These are phyloP conservation scores for Dioctria linearis DNA, from an alignment of 2,888 invertebrate genomes.

Conservation along the genomic window DNA sequence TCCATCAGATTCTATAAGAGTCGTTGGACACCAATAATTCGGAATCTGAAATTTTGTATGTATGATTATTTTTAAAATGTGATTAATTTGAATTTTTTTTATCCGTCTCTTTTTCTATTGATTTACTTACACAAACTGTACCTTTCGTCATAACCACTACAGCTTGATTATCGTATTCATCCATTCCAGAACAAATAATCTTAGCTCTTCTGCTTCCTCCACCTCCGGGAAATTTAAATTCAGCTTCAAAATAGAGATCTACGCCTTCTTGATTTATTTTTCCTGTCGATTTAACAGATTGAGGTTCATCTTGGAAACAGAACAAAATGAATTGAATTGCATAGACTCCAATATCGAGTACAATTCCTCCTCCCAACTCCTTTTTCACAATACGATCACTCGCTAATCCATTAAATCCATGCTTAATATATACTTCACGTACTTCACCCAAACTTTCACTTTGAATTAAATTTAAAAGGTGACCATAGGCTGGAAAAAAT, in stretches of 20 bases:
- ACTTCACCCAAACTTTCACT: constrained; percentile 78
- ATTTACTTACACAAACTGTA: constrained; percentile 62
- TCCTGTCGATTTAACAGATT: constrained; percentile 77
- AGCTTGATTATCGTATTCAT: constrained; percentile 62
- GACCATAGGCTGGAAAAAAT: constrained; percentile 81
- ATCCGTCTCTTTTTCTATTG: neutral
- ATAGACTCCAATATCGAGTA: constrained; percentile 84
- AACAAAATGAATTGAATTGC: constrained; percentile 79
- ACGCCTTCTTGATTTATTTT: constrained; percentile 79
- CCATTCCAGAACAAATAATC: constrained; percentile 63
- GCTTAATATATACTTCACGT: constrained; percentile 76
- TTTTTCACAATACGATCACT: constrained; percentile 75
- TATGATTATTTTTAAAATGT: neutral
- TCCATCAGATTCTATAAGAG: constrained; percentile 74
- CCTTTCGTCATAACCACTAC: constrained; percentile 63
- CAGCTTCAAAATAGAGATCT: constrained; percentile 72
- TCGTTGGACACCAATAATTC: constrained; percentile 81
- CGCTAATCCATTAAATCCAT: constrained; percentile 76
- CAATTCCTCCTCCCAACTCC: constrained; percentile 81
- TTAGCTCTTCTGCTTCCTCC: constrained; percentile 60
- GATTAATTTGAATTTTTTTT: neutral
- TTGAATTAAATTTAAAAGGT: constrained; percentile 73
- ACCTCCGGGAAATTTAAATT: constrained; percentile 61
- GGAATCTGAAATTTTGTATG: constrained; percentile 64
- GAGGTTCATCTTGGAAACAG: constrained; percentile 78